Base-by-base conservation (phyloP, 2,113 vertebrate genomes). In the Cheilinus undulatus region DNA sequence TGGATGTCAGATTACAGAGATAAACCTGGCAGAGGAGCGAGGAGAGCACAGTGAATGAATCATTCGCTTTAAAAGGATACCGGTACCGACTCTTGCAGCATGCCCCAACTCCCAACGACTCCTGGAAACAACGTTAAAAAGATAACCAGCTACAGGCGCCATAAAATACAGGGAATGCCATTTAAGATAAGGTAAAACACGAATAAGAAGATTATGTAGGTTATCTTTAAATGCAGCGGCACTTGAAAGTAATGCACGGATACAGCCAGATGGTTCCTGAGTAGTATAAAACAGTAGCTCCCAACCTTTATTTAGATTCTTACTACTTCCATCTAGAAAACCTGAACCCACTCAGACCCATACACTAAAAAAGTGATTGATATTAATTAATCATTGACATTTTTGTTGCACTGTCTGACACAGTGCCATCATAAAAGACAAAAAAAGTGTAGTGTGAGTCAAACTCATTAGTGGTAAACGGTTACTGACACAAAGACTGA, bases 1-100 rank as follows among this genome's bases (percentile, higher is more conserved):
- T 92, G 89, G 89, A 85, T 72, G 83, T 88, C 75, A 77, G 81
- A 86, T 86, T 68, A 74, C 4, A 59, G 40, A 69, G 87, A 89
- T 87, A 89, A 89, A 50, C 67, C 61, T 77, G 76, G 69, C 76
- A 74, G 71, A 86, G 67, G 84, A 83, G 73, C 81, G 69, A 42
- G 20, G 53, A 69, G 62, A 76, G 69, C 68, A 85, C 59, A 62
- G 67, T 38, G 23, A 61, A 92, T 88, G 73, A 86, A 86, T 88
- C 79, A 80, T 53, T 74, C 30, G 76, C 58, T 78, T 86, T 77
- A 76, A 80, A 81, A 73, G 61, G 69, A 78, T 58, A 70, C 38
- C 42, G 40, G 59, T 51, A 53, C 70, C 54, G 34, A 46, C 57
- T 68, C 73, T 49, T 52, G 76, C 5, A 76, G 64, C 71, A 15